Conservation (phyloP, 2,113 vertebrate genomes). For the Okapia johnstoni region DNA sequence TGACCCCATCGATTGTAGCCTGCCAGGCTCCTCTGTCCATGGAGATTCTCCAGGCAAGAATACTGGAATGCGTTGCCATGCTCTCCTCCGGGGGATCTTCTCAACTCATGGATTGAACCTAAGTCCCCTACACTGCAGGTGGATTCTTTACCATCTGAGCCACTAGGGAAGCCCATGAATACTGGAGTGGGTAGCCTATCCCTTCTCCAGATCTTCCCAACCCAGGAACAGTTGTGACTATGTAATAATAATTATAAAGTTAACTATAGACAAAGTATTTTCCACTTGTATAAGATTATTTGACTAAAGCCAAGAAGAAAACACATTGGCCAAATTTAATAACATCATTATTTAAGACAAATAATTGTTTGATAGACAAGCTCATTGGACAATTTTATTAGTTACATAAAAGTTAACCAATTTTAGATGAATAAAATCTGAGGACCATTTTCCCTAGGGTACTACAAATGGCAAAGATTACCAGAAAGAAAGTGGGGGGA, state of each 20-base stretch:
- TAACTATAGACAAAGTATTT: background rate
- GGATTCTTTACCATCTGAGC: background rate
- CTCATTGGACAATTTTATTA: background rate
- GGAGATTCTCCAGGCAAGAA: background rate
- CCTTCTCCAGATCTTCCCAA: background rate
- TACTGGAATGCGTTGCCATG: background rate
- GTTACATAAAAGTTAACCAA: background rate
- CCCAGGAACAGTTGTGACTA: background rate
- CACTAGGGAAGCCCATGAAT: background rate
- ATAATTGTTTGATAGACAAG: background rate
- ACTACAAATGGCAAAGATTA: background rate
- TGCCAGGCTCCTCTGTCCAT: background rate
- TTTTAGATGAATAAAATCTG: background rate
- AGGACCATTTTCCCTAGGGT: background rate
- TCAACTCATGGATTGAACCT: background rate
- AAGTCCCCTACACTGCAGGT: background rate
- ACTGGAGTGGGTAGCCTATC: background rate
- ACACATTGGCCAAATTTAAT: background rate
- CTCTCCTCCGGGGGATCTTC: background rate
- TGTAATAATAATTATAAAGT: background rate
- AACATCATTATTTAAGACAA: background rate
- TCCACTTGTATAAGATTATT: background rate
- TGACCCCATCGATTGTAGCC: background rate
- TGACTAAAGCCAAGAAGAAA: background rate
- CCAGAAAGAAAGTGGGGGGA: background rate